A percentile compares a stretch with the other conserved stretches of the same genome.
These are phyloP conservation scores for Agrotis puta DNA, from an alignment of 2,888 invertebrate genomes.

Conservation along the genomic window DNA sequence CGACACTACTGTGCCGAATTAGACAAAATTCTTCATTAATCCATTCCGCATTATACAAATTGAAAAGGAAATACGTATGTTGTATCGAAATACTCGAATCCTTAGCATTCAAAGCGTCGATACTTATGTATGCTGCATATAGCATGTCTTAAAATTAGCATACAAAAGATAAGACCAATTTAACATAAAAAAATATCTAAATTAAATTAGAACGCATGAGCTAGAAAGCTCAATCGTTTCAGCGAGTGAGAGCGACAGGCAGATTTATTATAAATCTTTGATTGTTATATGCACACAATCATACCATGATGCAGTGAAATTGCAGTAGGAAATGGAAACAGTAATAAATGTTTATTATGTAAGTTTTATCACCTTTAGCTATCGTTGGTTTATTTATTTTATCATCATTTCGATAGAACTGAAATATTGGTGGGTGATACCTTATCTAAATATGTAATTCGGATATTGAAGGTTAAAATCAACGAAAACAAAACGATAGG, in stretches of 20 bases:
- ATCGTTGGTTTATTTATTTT: background rate
- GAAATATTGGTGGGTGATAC: background rate
- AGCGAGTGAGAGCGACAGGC: no score
- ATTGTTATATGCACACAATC: background rate
- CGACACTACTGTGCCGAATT: background rate
- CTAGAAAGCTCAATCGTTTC: no score
- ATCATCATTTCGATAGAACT: background rate
- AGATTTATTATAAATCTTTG: no score
- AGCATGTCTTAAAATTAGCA: no score
- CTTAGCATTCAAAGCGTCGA: no score
- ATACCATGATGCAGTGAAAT: background rate
- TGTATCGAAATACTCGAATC: background rate
- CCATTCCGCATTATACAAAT: background rate
- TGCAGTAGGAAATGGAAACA: background rate
- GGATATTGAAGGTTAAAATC: background rate
- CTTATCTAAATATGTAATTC: background rate
- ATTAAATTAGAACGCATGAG: no score
- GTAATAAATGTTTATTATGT: background rate
- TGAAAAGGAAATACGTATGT: slow-evolving; percentile 38
- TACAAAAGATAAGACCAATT: no score
- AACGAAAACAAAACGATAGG: no score
- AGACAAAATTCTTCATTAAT: slow-evolving; percentile 13
- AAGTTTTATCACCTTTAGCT: background rate
- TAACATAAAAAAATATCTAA: background rate
- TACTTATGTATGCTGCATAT: no score